Evolutionary conservation across 92 coral and sea anemone species (phyloP).

Genomic region (Umimayanthus chanpuru): DNA sequence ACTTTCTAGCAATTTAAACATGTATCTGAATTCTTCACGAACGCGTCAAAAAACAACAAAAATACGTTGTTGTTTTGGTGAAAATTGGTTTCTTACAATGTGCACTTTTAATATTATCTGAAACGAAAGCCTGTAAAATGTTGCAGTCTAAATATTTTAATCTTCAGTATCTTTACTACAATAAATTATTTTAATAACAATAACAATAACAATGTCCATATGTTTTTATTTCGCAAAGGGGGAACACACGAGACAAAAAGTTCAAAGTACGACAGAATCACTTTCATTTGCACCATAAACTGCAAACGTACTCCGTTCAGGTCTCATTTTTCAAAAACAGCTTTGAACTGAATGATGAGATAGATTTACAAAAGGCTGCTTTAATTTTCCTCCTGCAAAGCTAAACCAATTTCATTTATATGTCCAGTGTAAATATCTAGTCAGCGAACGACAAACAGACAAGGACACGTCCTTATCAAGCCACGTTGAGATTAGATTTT

Average conservation of each 20-base stretch:
- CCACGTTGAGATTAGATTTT: neutral
- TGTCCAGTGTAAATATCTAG: neutral
- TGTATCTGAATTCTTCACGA: neutral
- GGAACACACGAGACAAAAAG: neutral
- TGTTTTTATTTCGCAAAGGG: neutral
- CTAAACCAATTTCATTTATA: slow-evolving; percentile 15
- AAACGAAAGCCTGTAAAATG: neutral
- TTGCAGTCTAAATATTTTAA: neutral
- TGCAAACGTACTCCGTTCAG: neutral
- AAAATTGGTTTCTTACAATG: neutral
- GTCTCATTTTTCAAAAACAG: neutral
- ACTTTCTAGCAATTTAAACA: too few species aligned
- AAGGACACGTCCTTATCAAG: neutral
- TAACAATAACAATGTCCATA: neutral
- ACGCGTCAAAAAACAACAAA: neutral
- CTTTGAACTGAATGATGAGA: neutral
- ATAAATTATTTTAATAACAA: neutral
- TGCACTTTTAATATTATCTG: neutral
- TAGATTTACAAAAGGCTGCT: neutral
- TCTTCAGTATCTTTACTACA: neutral
- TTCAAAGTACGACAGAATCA: neutral
- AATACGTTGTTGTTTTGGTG: neutral
- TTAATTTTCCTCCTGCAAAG: neutral
- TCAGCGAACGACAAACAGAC: neutral
- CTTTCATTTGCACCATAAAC: neutral